Percentiles rank a stretch among this genome's conserved stretches.
These are phyloP conservation scores for Trichacis sp. DNA, from an alignment of 2,888 invertebrate species.

Conservation along the genomic window DNA sequence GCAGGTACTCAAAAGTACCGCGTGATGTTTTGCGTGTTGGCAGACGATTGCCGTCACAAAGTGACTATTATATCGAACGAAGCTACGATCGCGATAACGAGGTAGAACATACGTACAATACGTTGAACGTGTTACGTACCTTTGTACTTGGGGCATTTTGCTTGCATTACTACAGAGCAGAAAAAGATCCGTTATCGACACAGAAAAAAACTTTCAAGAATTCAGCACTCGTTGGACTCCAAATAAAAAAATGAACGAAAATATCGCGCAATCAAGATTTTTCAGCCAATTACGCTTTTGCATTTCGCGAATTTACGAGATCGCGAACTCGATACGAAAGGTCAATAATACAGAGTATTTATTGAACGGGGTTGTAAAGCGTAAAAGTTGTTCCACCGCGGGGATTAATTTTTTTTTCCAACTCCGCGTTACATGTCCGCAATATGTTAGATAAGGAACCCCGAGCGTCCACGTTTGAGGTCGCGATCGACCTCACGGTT, in stretches of 20 bases:
- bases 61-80: constrained; percentile 66
- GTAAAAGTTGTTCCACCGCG: constrained; percentile 24
- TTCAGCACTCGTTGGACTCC: neutral
- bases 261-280: neutral
- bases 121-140: constrained; percentile 48
- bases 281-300: neutral
- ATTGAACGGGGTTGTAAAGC: constrained; percentile 17
- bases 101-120: constrained; percentile 58
- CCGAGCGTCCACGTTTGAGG: constrained; percentile 47
- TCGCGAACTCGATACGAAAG: constrained; percentile 1
- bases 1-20: constrained; percentile 21
- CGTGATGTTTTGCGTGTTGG: constrained; percentile 59
- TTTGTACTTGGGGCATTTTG: constrained; percentile 29
- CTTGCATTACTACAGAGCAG: constrained; percentile 2
- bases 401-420: constrained; percentile 24
- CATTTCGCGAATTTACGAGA: neutral
- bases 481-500: constrained; percentile 49
- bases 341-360: neutral
- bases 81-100: constrained; percentile 62
- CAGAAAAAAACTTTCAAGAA: neutral
- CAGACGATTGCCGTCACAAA: constrained; percentile 64
- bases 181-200: constrained; percentile 26
- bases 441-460: constrained; percentile 47
- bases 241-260: neutral
- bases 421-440: constrained; percentile 25